Conservation (phyloP, 1,140 invertebrate genomes). For the Apis laboriosa region DNA sequence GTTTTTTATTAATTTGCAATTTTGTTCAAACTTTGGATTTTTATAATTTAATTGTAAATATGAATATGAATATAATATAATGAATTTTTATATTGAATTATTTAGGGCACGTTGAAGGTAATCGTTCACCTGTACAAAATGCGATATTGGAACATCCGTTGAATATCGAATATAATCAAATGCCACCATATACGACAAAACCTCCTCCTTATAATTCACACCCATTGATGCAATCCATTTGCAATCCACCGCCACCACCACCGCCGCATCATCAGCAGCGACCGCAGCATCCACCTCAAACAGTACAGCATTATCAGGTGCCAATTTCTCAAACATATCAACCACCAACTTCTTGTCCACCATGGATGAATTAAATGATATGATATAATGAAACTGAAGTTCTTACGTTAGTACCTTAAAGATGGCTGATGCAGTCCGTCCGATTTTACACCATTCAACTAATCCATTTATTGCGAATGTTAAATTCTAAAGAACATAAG, state of each 20-base stretch:
- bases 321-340: conserved; percentile 74
- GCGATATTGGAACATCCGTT: conserved; percentile 68
- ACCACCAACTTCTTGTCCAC: conserved; percentile 69
- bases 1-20: neutral
- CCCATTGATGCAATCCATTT: conserved; percentile 75
- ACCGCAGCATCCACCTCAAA: conserved; percentile 63
- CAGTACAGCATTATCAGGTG: conserved; percentile 69
- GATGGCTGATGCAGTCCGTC: conserved; percentile 22
- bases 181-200: conserved; percentile 70
- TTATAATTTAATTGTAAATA: neutral
- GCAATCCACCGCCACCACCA: conserved; percentile 74
- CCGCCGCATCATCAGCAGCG: conserved; percentile 66
- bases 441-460: conserved; percentile 16
- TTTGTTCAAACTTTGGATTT: neutral
- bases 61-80: neutral
- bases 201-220: conserved; percentile 69
- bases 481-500: neutral
- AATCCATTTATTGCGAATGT: neutral
- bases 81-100: conserved; percentile 37
- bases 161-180: conserved; percentile 71
- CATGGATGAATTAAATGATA: conserved; percentile 75
- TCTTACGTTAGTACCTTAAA: conserved; percentile 46
- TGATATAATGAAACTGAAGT: conserved; percentile 8
- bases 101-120: conserved; percentile 69
- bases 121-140: conserved; percentile 67